A percentile compares a stretch with the other conserved stretches of the same genome.
Evolutionary conservation across 37 sponge, comb jelly and placozoan species (phyloP).

Genomic region (Cliona cf. orientalis): DNA sequence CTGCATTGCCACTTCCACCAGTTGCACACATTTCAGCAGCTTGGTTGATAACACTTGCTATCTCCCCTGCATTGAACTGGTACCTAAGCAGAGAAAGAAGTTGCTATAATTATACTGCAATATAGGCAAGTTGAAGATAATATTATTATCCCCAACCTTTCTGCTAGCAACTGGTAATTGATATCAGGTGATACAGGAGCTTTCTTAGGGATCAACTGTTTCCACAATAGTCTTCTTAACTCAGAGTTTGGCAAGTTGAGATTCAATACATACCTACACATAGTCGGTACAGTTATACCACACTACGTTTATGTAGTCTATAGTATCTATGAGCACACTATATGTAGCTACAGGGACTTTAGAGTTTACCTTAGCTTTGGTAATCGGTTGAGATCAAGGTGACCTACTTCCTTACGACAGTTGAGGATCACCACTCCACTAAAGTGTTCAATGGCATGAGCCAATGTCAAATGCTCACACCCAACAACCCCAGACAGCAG

Average conservation of each 20-base stretch:
- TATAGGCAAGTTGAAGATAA: background rate
- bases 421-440: slow-evolving; percentile 40
- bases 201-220: slow-evolving; percentile 56
- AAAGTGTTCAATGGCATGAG: slow-evolving; percentile 51
- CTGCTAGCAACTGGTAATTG: slow-evolving; percentile 43
- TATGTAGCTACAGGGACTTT: background rate
- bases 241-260: slow-evolving; percentile 13
- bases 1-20: background rate
- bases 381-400: slow-evolving; percentile 41
- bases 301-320: no score
- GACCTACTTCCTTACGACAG: slow-evolving; percentile 10
- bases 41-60: slow-evolving; percentile 35
- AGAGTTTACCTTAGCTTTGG: slow-evolving; percentile 45
- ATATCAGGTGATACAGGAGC: slow-evolving; percentile 50
- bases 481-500: slow-evolving; percentile 41
- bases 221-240: slow-evolving; percentile 66
- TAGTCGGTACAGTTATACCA: no score
- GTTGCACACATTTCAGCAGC: slow-evolving; percentile 46
- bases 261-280: slow-evolving; percentile 40
- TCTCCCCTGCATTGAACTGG: slow-evolving; percentile 50
- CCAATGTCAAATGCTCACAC: slow-evolving; percentile 44
- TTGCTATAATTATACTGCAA: background rate
- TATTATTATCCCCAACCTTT: slow-evolving; percentile 27
- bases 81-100: slow-evolving; percentile 23
- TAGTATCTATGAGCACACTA: background rate